Evolutionary conservation across 2,113 vertebrate species (phyloP), one percentile per base, ranked within the genome.

Genomic region (Gnathonemus echidnorhynchus): DNA sequence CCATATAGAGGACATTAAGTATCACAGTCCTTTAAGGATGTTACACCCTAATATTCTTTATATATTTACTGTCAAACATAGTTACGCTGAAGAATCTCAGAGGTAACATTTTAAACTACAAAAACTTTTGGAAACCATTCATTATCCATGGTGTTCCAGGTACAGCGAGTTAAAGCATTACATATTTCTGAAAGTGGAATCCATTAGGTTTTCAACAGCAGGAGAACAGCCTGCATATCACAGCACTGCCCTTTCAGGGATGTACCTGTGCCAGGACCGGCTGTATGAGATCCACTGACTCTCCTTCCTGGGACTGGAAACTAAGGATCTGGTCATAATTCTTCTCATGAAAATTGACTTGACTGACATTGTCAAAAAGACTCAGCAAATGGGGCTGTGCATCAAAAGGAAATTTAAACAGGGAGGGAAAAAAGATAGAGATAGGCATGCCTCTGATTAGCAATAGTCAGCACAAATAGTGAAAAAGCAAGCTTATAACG

Each of bases 351-450:
- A 98, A 98, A 5, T 95, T 94, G 2, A 93, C 97, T 93, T 96
- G 95, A 45, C 96, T 97, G 91, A 98, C 95, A 89, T 98, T 98
- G 94, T 98, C 97, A 89, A 97, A 97, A 85, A 98, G 92, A 24
- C 96, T 96, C 88, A 95, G 96, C 11, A 98, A 95, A 93, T 98
- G 97, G 0, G 96, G 93, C 97, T 97, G 90, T 31, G 92, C 35
- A 77, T 77, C 5, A 39, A 80, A 80, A 39, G 74, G 74, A 17
- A 93, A 89, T 88, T 87, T 35, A 49, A 87, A 35, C n/a, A 53
- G 13, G 49, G 48, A n/a, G 6, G 24, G 21, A 88, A n/a, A 62
- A 66, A 62, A 46, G 62, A 4, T 8, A 62, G 6, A 58, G 13
- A 87, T 7, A 35, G 46, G 0, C 31, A 39, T 39, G 5, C 70